These are phyloP conservation scores for Suricata suricatta DNA, from an alignment of 2,113 vertebrate genomes.

Conservation along the genomic window DNA sequence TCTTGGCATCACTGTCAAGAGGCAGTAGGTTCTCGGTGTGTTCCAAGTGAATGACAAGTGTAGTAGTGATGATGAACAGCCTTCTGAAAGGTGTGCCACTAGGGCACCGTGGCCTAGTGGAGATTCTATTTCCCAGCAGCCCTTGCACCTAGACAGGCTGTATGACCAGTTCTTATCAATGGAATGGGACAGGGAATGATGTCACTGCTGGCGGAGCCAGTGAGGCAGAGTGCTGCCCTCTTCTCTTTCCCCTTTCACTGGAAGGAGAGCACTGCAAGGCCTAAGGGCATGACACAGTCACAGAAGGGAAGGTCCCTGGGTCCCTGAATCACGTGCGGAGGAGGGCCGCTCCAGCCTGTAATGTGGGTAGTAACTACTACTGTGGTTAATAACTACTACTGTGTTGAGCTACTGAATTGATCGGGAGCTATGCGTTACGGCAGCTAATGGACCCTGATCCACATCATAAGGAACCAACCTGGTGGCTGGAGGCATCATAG, in stretches of 20 bases:
- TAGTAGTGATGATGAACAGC: background rate
- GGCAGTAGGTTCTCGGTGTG: background rate
- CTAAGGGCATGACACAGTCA: background rate
- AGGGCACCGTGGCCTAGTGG: background rate
- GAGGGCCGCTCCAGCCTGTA: background rate
- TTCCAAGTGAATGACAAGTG: background rate
- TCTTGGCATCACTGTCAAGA: background rate
- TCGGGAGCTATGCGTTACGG: background rate
- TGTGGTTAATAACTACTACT: background rate
- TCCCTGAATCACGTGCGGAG: background rate
- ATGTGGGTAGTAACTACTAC: background rate
- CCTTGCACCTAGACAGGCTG: background rate
- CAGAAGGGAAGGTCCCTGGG: background rate
- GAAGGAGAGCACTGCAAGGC: background rate
- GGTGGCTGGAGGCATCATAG: constrained; percentile 88
- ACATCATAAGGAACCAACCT: constrained; percentile 82
- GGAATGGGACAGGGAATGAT: background rate
- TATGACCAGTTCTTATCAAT: background rate
- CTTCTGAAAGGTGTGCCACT: background rate
- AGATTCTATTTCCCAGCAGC: background rate
- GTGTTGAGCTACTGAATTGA: background rate
- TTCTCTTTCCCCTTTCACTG: background rate
- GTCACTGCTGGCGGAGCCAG: background rate
- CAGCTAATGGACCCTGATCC: background rate
- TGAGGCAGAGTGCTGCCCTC: background rate